A percentile compares a stretch with the other conserved stretches of the same genome.
These are phyloP conservation scores for Saimiri boliviensis DNA, from an alignment of 2,113 vertebrate genomes.

Conservation along the genomic window DNA sequence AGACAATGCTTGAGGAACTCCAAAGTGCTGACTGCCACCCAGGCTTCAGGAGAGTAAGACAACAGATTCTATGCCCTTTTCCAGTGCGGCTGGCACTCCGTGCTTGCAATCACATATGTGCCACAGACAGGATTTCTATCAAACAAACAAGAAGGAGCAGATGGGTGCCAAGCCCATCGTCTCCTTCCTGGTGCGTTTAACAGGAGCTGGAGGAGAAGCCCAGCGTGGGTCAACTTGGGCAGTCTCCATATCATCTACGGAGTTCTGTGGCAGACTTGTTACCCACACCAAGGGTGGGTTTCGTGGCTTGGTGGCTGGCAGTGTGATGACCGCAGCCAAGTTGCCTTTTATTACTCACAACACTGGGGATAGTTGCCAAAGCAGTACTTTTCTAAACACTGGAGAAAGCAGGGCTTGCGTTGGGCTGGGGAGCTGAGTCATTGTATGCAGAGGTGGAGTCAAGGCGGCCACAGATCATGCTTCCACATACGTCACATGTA, in stretches of 20 bases:
- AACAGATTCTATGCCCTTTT: background rate
- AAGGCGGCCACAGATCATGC: too few relatives aligned
- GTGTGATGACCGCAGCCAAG: too few relatives aligned
- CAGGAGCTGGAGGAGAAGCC: background rate
- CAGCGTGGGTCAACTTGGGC: background rate
- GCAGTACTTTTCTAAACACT: too few relatives aligned
- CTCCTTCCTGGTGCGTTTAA: background rate
- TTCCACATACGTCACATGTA: too few relatives aligned
- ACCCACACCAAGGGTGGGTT: too few relatives aligned
- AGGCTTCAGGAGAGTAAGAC: background rate
- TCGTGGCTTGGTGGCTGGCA: too few relatives aligned
- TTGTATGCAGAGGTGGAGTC: too few relatives aligned
- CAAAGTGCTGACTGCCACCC: background rate
- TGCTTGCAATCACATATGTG: background rate
- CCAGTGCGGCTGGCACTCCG: background rate
- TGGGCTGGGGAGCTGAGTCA: too few relatives aligned
- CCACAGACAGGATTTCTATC: background rate
- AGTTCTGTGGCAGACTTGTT: background rate
- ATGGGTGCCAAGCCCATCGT: rapidly evolving
- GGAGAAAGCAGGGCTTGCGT: too few relatives aligned
- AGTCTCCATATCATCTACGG: background rate
- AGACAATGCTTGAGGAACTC: too few relatives aligned
- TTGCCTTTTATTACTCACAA: too few relatives aligned
- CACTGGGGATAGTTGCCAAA: too few relatives aligned
- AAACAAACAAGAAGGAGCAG: background rate